These are phyloP conservation scores for Cynopterus brachyotis DNA, from an alignment of 2,113 vertebrate species.

Conservation along the genomic window DNA sequence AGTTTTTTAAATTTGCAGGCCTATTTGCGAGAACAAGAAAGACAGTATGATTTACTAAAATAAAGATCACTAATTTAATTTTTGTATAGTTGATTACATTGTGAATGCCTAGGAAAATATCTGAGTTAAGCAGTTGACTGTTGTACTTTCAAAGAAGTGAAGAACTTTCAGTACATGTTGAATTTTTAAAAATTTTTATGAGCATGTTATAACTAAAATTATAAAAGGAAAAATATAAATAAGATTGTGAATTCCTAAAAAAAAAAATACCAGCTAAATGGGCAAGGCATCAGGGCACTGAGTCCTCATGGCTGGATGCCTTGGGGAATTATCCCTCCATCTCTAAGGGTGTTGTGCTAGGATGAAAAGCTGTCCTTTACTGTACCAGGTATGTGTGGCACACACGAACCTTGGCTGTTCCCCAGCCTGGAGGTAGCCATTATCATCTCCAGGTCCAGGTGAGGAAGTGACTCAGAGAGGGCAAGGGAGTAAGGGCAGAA, in stretches of 20 bases:
- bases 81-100: not conserved
- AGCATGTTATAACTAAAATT: not conserved
- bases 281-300: accelerated
- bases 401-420: not conserved
- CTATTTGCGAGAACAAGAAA: not conserved
- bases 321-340: not conserved
- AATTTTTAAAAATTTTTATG: not conserved
- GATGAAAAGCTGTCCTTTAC: not conserved
- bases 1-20: not conserved
- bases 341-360: not conserved
- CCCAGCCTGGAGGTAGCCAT: not conserved
- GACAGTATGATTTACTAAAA: not conserved
- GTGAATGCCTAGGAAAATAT: not conserved
- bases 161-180: not conserved
- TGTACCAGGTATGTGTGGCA: no score
- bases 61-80: not conserved
- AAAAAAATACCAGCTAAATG: not conserved
- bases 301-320: not conserved
- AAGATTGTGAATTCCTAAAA: not conserved
- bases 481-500: not conserved
- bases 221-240: not conserved
- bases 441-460: not conserved
- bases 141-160: not conserved
- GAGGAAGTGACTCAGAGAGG: not conserved
- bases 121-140: not conserved